Base-by-base conservation (phyloP, 1,140 invertebrate species). In the Caenorhabditis tropicalis region DNA sequence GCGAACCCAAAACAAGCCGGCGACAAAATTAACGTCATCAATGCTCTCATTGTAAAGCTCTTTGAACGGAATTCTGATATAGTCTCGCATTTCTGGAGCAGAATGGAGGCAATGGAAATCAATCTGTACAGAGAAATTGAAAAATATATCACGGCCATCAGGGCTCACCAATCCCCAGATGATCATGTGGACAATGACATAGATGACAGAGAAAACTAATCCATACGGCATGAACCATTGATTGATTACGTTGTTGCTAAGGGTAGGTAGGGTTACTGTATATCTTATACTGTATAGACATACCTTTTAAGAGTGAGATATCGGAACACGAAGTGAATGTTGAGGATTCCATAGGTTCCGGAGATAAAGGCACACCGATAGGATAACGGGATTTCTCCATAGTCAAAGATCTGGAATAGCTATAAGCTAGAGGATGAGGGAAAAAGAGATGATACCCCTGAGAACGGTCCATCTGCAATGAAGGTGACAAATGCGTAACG, bases 181-280 rank as follows among this genome's bases (percentile, higher is more conserved):
- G 6, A 36, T 19, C 58, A 65, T 65, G n/a, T 65, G 58, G 36
- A 65, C 1, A 7, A 65, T 33, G 31, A 65, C 58, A 65, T 65
- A 65, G 16, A n/a, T 33, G 5, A 65, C 31, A 15, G 58, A 65
- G 4, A 65, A 36, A 19, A 65, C 15, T 3, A 65, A n/a, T 19
- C 58, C 58, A 19, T 65, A 65, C 10, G 58, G 58, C 58, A 65
- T 65, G 31, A 65, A 65, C 19, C 36, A 65, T 5, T 36, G 9
- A 33, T 65, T 65, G 58, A 65, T 33, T 19, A 65, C n/a, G 19
- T 65, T 33, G n/a, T 65, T 65, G 31, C 58, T 65, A 31, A 65
- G 36, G 7, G 6, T 65, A 6, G 39, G 39, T 6, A 43, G n/a
- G 39, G 15, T 33, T 33, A 16, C 16, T 60, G 21, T 36, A 36